Evolutionary conservation across 2,888 invertebrate genomes (phyloP).

Genomic region (Eristalis intricaria): DNA sequence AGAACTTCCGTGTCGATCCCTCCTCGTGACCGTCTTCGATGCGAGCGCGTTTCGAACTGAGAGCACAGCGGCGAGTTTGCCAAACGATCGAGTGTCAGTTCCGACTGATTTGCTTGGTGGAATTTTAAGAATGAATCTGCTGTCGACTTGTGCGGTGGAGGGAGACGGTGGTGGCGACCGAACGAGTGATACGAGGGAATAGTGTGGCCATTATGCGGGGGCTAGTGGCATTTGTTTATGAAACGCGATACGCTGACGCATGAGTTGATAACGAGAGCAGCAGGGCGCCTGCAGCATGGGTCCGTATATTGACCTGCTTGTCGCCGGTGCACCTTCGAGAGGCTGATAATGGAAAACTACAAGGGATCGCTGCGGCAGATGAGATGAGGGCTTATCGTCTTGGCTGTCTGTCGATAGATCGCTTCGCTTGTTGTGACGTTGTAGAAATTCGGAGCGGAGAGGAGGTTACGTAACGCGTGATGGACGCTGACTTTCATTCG

Average conservation of each 20-base stretch:
- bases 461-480: too few species aligned
- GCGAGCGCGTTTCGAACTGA: constrained; percentile 51
- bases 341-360: background rate
- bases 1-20: constrained; percentile 9
- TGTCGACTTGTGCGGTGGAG: background rate
- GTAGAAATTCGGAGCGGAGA: too few species aligned
- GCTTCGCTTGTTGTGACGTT: too few species aligned
- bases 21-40: constrained; percentile 59
- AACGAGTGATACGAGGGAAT: background rate
- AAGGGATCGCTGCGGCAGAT: background rate
- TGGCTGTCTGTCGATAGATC: too few species aligned
- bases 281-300: background rate
- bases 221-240: background rate
- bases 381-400: background rate
- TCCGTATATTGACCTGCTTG: background rate
- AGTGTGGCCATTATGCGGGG: background rate
- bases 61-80: constrained; percentile 8
- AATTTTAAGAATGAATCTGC: constrained; percentile 36
- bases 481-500: too few species aligned
- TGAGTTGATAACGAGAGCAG: background rate
- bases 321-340: background rate
- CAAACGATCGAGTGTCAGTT: constrained; percentile 52
- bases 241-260: background rate
- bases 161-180: background rate
- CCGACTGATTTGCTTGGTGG: constrained; percentile 45